A percentile compares a stretch with the other conserved stretches of the same genome.
Evolutionary conservation across 2,113 vertebrate species (phyloP).

Genomic region (Toxotes jaculatrix): DNA sequence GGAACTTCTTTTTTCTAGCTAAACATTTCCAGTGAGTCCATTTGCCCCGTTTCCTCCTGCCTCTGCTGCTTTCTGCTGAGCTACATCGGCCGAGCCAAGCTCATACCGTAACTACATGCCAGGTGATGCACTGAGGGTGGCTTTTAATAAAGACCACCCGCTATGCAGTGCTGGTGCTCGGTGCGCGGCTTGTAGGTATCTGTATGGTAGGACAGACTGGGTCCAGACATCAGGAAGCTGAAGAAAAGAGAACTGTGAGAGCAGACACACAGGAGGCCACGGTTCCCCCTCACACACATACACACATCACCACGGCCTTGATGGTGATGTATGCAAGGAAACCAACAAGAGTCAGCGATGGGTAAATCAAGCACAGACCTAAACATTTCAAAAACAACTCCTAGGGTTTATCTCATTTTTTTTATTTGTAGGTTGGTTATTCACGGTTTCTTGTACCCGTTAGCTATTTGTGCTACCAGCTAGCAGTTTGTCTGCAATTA

Average conservation of each 20-base stretch:
- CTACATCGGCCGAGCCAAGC: constrained; percentile 60
- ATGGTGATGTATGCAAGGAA: constrained; percentile 99
- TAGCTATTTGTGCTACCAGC: constrained; percentile 54
- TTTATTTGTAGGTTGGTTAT: not conserved
- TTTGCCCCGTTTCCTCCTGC: constrained; percentile 54
- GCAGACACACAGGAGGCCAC: constrained; percentile 75
- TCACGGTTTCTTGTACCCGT: not conserved
- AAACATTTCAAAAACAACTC: not conserved
- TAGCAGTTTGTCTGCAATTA: constrained; percentile 51
- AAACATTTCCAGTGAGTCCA: constrained; percentile 15
- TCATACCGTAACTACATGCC: constrained; percentile 46
- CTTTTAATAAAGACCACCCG: constrained; percentile 62
- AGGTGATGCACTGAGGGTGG: constrained; percentile 72
- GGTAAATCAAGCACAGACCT: constrained; percentile 86
- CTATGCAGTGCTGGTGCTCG: constrained; percentile 67
- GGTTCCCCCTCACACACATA: constrained; percentile 84
- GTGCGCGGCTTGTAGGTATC: constrained; percentile 50
- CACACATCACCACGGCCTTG: constrained; percentile 96
- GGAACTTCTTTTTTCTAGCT: constrained; percentile 36
- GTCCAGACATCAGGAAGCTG: constrained; percentile 64
- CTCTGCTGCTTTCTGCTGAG: constrained; percentile 57
- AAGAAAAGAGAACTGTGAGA: constrained; percentile 55
- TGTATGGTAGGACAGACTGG: constrained; percentile 18
- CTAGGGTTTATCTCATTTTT: not conserved
- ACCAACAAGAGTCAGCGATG: constrained; percentile 99